phyloP scores from a whole-genome alignment of 1,140 invertebrate genomes.

The Vollenhovia emeryi region DNA sequence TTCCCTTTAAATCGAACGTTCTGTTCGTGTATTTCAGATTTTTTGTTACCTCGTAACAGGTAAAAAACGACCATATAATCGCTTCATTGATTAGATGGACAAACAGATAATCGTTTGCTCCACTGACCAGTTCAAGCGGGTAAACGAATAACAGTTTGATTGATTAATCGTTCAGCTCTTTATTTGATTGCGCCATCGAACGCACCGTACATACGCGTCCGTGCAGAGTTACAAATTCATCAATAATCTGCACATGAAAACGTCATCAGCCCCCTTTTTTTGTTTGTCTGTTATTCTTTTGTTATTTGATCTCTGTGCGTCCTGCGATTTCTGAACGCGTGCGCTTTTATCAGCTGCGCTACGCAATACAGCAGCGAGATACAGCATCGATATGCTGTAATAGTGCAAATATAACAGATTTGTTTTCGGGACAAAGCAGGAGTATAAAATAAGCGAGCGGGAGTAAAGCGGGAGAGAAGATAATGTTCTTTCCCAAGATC shows the following conservation, averaged over 20 bases:
- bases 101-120: constrained; percentile 56
- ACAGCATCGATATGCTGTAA: background rate
- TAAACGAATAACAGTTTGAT: constrained; percentile 60
- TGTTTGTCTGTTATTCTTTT: constrained; percentile 42
- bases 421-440: background rate
- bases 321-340: constrained; percentile 10
- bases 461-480: background rate
- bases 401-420: constrained; percentile 17
- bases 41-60: constrained; percentile 8
- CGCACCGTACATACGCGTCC: background rate
- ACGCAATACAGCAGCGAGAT: background rate
- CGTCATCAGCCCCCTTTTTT: constrained; percentile 45
- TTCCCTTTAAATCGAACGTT: constrained; percentile 1
- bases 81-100: constrained; percentile 60
- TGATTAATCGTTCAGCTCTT: constrained; percentile 56
- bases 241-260: constrained; percentile 56
- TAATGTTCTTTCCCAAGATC: background rate
- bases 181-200: constrained; percentile 57
- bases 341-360: constrained; percentile 7
- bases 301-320: constrained; percentile 41
- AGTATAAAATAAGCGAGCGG: background rate
- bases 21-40: background rate
- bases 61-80: constrained; percentile 34
- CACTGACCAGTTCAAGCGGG: constrained; percentile 53
- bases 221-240: constrained; percentile 49